A percentile compares a stretch with the other conserved stretches of the same genome.
Conservation (phyloP, 2,113 vertebrate genomes). For the Gracilinanus agilis region DNA sequence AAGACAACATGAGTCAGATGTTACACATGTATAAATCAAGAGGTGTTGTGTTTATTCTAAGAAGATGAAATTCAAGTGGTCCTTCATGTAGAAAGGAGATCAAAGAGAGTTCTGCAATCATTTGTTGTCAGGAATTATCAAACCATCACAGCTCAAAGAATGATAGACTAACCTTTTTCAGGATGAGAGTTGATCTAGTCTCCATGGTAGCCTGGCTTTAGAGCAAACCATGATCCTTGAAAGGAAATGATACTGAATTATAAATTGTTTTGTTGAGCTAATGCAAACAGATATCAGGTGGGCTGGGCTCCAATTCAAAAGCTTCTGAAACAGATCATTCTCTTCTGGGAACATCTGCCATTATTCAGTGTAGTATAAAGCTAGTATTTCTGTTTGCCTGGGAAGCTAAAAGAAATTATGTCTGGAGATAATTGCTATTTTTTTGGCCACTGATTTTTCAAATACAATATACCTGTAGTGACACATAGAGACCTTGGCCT, state of each 20-base stretch:
- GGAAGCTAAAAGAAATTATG: not conserved
- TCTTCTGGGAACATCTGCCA: not conserved
- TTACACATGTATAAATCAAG: not conserved
- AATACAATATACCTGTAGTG: not conserved
- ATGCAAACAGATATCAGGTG: not conserved
- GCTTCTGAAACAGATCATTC: not conserved
- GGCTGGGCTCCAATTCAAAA: not conserved
- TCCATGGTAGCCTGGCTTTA: conserved; percentile 59
- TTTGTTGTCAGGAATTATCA: conserved; percentile 1
- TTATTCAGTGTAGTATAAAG: conserved; percentile 14
- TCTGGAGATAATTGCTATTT: not conserved
- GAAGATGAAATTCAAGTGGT: not conserved
- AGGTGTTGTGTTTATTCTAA: not conserved
- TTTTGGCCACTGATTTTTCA: not conserved
- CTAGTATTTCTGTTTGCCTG: conserved; percentile 22
- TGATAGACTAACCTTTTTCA: conserved; percentile 55
- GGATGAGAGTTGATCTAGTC: not conserved
- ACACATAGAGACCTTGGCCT: not conserved
- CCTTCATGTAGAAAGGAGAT: not conserved
- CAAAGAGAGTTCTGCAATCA: not conserved
- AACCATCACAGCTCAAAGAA: not conserved
- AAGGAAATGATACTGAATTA: not conserved
- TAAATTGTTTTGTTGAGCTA: not conserved
- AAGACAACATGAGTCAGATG: not conserved
- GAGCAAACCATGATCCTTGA: conserved; percentile 27